Evolutionary conservation across 2,113 vertebrate genomes (phyloP), one percentile per base, ranked within the genome.

Genomic region (Psilopogon haemacephalus): DNA sequence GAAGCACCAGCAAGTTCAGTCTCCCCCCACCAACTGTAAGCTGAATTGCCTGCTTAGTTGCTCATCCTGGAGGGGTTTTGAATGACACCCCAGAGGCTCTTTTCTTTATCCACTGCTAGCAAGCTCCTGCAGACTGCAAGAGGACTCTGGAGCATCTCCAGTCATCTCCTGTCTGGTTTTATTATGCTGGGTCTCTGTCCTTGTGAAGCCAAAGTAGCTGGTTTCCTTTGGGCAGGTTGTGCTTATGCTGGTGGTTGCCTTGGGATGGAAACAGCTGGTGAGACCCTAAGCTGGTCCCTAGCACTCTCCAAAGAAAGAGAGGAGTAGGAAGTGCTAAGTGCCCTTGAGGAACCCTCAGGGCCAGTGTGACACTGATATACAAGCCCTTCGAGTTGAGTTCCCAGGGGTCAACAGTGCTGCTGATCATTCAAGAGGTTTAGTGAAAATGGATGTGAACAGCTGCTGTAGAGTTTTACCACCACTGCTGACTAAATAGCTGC

Each of bases 41-140:
- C 24, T 46, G 33, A 5, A 35, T 50, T 55, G 55, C 11, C 58
- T n/a, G 24, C 37, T 82, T 54, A 21, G 30, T 32, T 35, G 4
- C 50, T 32, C 26, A 30, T 40, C 40, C 30, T 1, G 0, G 13
- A 50, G 56, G n/a, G 30, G 26, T 52, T 89, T 40, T 23, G 46
- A 54, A 6, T 44, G 32, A 16, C 8, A 6, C 6, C 18, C 32
- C n/a, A 12, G 79, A 38, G 28, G 35, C 19, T 72, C 24, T 16
- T 70, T 23, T 0, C 0, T 72, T 60, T 26, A 4, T 3, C 12
- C 4, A 0, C 23, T 32, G 27, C 10, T 38, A 13, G 33, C 0
- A 19, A 70, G 30, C 17, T 63, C 0, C 0, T 0, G 15, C 1
- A 14, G 30, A 3, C 19, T 58, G 65, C 15, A 8, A 16, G 6